These are phyloP conservation scores for Stenopsyche tienmushanensis DNA, from an alignment of 1,140 invertebrate genomes.

Conservation along the genomic window DNA sequence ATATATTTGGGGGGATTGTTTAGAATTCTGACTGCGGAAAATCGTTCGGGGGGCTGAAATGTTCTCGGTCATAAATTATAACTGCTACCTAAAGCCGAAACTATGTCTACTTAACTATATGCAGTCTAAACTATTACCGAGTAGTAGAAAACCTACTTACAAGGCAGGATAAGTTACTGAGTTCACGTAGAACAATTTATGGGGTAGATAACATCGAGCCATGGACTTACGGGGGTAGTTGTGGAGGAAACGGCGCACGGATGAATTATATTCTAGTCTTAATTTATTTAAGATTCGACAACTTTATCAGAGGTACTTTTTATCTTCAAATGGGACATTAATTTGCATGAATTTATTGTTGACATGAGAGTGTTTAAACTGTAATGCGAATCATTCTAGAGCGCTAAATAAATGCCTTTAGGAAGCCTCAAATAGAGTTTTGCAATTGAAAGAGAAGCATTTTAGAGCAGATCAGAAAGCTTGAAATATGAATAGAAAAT, in stretches of 20 bases:
- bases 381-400: too few relatives aligned
- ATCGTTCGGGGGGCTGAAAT: too few relatives aligned
- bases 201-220: conserved; percentile 11
- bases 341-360: too few relatives aligned
- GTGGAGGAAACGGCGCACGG: not conserved
- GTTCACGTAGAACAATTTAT: conserved; percentile 27
- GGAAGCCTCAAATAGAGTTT: too few relatives aligned
- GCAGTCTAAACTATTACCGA: conserved; percentile 12
- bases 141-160: conserved; percentile 3
- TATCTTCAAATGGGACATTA: not conserved
- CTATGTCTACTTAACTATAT: not conserved
- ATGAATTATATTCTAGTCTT: not conserved
- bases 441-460: too few relatives aligned
- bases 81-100: not conserved
- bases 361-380: too few relatives aligned
- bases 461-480: too few relatives aligned
- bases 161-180: conserved; percentile 18
- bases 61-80: too few relatives aligned
- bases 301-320: conserved; percentile 3
- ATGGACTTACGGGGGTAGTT: conserved; percentile 10
- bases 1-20: too few relatives aligned
- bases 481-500: too few relatives aligned
- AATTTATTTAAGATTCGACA: conserved; percentile 14
- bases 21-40: too few relatives aligned
- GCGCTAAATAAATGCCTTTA: too few relatives aligned